A percentile compares a stretch with the other conserved stretches of the same genome.
These are phyloP conservation scores for Polyommatus iphigenia DNA, from an alignment of 2,888 invertebrate species.

Conservation along the genomic window DNA sequence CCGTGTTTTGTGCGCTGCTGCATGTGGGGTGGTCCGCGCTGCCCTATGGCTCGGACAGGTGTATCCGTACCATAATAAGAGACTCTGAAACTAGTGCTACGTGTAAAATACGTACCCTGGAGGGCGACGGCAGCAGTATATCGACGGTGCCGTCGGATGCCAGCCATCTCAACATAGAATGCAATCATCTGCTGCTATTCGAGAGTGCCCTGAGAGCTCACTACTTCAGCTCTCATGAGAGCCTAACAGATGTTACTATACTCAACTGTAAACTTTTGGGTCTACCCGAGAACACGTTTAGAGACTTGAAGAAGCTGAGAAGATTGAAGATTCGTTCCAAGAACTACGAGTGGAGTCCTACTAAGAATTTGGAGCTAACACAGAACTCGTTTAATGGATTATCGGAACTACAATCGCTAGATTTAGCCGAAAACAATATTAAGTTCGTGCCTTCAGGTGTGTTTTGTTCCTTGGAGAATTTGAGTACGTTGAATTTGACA, in stretches of 20 bases:
- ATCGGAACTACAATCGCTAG: constrained; percentile 88
- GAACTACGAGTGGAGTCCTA: constrained; percentile 89
- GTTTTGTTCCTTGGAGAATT: constrained; percentile 88
- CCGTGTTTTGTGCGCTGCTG: constrained; percentile 76
- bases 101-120: constrained; percentile 86
- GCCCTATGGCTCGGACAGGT: constrained; percentile 77
- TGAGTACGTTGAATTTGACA: constrained; percentile 91
- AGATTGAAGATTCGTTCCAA: constrained; percentile 88
- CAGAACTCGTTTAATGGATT: constrained; percentile 87
- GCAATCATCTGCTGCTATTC: constrained; percentile 87
- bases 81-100: constrained; percentile 79
- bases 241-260: constrained; percentile 87
- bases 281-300: constrained; percentile 88
- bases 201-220: constrained; percentile 88
- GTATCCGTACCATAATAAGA: constrained; percentile 66
- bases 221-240: constrained; percentile 85
- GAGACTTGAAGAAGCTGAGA: constrained; percentile 88
- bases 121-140: constrained; percentile 84
- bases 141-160: constrained; percentile 83
- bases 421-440: constrained; percentile 91
- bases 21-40: constrained; percentile 77
- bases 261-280: constrained; percentile 89
- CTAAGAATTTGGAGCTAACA: constrained; percentile 87
- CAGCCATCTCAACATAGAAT: constrained; percentile 85
- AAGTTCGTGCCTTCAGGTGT: constrained; percentile 88